phyloP scores from a whole-genome alignment of 64 coral and sea anemone genomes.

The Montipora capricornis region DNA sequence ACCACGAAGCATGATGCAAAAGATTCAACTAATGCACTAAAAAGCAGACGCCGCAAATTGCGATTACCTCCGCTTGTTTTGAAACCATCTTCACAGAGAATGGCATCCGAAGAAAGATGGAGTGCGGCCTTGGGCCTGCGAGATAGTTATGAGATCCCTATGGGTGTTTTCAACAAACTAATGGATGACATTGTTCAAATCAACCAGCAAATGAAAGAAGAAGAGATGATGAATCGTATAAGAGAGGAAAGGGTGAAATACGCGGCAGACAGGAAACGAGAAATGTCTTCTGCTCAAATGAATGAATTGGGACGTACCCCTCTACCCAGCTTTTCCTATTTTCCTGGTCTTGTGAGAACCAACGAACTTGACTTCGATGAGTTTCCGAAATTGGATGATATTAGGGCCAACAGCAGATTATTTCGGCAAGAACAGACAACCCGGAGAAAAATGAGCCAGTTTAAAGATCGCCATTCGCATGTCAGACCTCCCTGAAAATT shows the following conservation, averaged over 20 bases:
- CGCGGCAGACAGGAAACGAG: background rate
- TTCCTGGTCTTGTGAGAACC: background rate
- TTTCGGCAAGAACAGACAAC: background rate
- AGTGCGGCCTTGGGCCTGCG: background rate
- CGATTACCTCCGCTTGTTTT: conserved; percentile 5
- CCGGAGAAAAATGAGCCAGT: conserved; percentile 29
- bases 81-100: background rate
- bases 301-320: background rate
- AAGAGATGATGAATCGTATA: background rate
- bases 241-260: conserved; percentile 10
- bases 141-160: conserved; percentile 27
- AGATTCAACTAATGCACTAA: background rate
- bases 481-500: background rate
- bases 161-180: conserved; percentile 24
- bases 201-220: conserved; percentile 10
- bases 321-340: conserved; percentile 3
- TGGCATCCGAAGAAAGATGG: background rate
- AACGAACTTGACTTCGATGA: background rate
- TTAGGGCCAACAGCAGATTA: background rate
- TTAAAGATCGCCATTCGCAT: conserved; percentile 43
- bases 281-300: background rate
- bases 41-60: background rate
- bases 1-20: background rate
- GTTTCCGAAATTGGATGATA: background rate
- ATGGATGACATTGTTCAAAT: conserved; percentile 15